phyloP scores from a whole-genome alignment of 2,888 invertebrate species.

The Idaea aversata region DNA sequence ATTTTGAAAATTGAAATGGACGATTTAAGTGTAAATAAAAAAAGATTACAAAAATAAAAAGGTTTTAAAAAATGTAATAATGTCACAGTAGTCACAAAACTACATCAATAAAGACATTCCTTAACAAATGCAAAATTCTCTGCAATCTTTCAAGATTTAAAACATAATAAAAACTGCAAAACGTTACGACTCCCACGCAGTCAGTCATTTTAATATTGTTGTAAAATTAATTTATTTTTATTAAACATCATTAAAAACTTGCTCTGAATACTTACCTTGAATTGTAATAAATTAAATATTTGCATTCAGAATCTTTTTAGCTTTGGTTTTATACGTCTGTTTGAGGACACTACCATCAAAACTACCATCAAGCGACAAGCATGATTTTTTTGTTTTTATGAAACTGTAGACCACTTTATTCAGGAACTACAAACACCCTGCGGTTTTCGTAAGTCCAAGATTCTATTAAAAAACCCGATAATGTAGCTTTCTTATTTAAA shows the following conservation, averaged over 20 bases:
- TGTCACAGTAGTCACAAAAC: background rate
- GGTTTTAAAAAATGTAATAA: too few relatives aligned
- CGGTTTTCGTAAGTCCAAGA: too few relatives aligned
- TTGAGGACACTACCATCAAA: background rate
- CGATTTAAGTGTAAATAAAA: too few relatives aligned
- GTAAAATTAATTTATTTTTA: slow-evolving; percentile 1
- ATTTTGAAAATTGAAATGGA: too few relatives aligned
- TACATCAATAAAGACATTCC: background rate
- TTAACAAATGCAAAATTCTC: background rate
- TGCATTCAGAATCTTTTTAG: background rate
- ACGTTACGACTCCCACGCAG: background rate
- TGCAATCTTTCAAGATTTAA: background rate
- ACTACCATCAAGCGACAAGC: background rate
- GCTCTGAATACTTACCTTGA: background rate
- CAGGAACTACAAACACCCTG: too few relatives aligned
- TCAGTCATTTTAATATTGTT: background rate
- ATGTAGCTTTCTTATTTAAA: too few relatives aligned
- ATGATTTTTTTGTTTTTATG: too few relatives aligned
- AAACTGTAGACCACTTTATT: too few relatives aligned
- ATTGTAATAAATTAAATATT: background rate
- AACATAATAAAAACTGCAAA: background rate
- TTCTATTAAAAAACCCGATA: too few relatives aligned
- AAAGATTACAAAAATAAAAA: too few relatives aligned
- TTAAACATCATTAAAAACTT: slow-evolving; percentile 1
- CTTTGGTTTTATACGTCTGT: background rate